Evolutionary conservation across 92 coral and sea anemone genomes (phyloP).

Genomic region (Heliopora coerulea): DNA sequence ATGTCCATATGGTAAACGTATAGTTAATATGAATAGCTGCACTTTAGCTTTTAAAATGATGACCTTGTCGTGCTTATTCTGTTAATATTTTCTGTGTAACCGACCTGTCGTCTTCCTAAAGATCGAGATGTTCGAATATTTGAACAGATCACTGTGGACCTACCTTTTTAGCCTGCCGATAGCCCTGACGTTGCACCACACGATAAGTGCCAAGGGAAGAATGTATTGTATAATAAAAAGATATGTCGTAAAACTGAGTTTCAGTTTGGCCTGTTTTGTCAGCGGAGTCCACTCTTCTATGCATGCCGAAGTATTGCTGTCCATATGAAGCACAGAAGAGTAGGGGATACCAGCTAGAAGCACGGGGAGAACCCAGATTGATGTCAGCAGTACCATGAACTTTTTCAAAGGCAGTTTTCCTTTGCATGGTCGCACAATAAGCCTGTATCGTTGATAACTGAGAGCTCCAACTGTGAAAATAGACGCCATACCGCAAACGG

Average conservation of each 20-base stretch:
- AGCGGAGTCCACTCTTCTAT: slow-evolving; percentile 11
- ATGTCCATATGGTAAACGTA: no score
- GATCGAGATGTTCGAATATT: no score
- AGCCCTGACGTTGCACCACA: slow-evolving; percentile 36
- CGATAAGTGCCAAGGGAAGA: slow-evolving; percentile 21
- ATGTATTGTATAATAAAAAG: slow-evolving; percentile 32
- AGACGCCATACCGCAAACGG: slow-evolving; percentile 73
- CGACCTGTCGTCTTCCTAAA: no score
- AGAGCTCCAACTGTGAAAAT: slow-evolving; percentile 73
- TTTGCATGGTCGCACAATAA: slow-evolving; percentile 30
- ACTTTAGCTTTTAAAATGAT: not conserved
- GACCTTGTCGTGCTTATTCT: not conserved
- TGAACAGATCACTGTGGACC: not conserved
- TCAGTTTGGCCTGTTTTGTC: slow-evolving; percentile 5
- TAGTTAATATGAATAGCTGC: not conserved
- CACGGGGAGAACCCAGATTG: slow-evolving; percentile 28
- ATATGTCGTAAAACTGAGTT: slow-evolving; percentile 28
- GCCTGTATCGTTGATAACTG: slow-evolving; percentile 66
- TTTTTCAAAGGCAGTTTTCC: slow-evolving; percentile 4
- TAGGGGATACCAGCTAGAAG: slow-evolving; percentile 27
- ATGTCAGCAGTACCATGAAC: slow-evolving; percentile 17
- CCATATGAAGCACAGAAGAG: slow-evolving; percentile 22
- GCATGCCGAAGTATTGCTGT: slow-evolving; percentile 6
- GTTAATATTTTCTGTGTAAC: no score
- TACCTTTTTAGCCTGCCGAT: slow-evolving; percentile 17